Base-by-base conservation (phyloP, 2,113 vertebrate genomes). In the Bufo bufo region DNA sequence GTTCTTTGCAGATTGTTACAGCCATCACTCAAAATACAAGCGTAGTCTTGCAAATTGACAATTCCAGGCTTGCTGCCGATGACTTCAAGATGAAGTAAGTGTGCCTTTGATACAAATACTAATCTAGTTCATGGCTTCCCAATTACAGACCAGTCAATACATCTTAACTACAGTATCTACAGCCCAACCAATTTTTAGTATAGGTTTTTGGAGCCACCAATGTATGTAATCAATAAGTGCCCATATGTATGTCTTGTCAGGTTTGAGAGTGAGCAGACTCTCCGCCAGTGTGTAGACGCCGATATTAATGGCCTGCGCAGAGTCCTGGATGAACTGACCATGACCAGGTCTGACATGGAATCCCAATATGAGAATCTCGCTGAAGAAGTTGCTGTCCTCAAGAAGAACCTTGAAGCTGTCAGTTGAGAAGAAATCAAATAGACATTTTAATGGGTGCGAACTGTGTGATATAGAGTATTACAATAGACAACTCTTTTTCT, bases 321-420 rank as follows among this genome's bases (percentile, higher is more conserved):
- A 81, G 89, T 96, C 23, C 90, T 95, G 89, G 96, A 95, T 0
- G 93, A 96, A 1, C 83, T 97, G 89, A 94, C 82, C 0, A 0
- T 96, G 79, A 54, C 77, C 0, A 93, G 85, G 11, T 77, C 84
- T 0, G 93, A 96, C 89, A 90, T 96, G 91, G 95, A 97, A 92
- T 93, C 94, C 88, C 95, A 97, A 89, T 93, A 92, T 0, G 96
- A 97, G 87, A 90, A 93, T 12, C 94, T 97, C 65, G 93, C 17
- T 43, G 96, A 97, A 89, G 97, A 97, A 90, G 83, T 97, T 45
- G 91, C 93, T 12, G 94, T 65, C 91, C 95, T 97, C 78, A 95
- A 93, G 89, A 96, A 95, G 90, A 96, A 95, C 89, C 97, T 97
- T 0, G 91, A 96, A 87, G 96, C 97, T 93, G 97, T 97, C 89